These are phyloP conservation scores for Agrochola lychnidis DNA, from an alignment of 2,888 invertebrate genomes.

Conservation along the genomic window DNA sequence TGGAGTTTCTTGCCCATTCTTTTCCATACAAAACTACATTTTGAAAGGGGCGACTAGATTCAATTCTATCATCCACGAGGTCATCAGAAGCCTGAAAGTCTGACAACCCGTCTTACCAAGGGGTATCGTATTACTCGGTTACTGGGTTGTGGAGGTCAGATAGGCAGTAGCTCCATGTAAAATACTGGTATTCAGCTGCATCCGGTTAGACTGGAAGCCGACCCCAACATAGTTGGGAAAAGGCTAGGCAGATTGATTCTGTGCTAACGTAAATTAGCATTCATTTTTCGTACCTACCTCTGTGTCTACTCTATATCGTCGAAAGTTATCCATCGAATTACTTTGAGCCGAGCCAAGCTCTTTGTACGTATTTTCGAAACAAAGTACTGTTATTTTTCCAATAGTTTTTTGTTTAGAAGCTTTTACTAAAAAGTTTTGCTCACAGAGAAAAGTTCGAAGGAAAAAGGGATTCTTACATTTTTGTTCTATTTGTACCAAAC, in stretches of 20 bases:
- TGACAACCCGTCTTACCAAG: too few species aligned
- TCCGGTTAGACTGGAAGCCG: too few species aligned
- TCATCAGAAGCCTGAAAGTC: too few species aligned
- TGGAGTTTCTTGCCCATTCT: too few species aligned
- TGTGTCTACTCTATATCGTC: not conserved
- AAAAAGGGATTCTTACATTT: not conserved
- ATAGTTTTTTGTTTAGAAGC: slow-evolving; percentile 40
- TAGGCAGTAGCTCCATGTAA: too few species aligned
- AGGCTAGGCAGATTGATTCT: not conserved
- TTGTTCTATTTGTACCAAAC: not conserved
- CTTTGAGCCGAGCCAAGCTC: slow-evolving; percentile 18
- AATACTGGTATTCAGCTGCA: too few species aligned
- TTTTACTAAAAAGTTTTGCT: slow-evolving; percentile 44
- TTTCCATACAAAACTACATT: too few species aligned
- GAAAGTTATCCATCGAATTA: slow-evolving; percentile 20
- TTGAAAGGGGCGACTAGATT: too few species aligned
- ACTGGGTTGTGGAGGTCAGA: too few species aligned
- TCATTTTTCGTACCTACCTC: slow-evolving; percentile 4
- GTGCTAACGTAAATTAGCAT: slow-evolving; percentile 24
- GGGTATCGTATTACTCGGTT: too few species aligned
- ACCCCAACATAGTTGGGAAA: too few species aligned
- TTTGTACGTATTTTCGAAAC: slow-evolving; percentile 30
- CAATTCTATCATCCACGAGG: too few species aligned
- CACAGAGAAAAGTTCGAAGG: slow-evolving; percentile 4
- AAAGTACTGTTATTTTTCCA: slow-evolving; percentile 44